Percentiles rank a stretch among this genome's conserved stretches.
Evolutionary conservation across 2,888 invertebrate species (phyloP).

Genomic region (Tortrix viridana): DNA sequence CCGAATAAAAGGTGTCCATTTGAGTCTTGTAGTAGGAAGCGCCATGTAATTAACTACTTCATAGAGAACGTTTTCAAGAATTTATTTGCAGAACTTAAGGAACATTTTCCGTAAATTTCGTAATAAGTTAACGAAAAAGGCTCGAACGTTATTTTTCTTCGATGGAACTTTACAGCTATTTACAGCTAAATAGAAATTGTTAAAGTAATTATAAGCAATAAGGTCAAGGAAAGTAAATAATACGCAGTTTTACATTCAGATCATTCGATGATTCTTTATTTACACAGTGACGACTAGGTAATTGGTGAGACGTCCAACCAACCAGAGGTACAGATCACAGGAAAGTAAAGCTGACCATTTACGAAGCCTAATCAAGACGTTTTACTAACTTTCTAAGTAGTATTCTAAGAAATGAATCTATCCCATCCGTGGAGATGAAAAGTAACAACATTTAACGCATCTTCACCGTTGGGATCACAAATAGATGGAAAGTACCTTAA

Average conservation of each 20-base stretch:
- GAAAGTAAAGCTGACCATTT: constrained; percentile 65
- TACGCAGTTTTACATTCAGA: constrained; percentile 75
- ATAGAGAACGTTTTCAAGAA: constrained; percentile 14
- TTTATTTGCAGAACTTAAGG: constrained; percentile 7
- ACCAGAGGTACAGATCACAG: constrained; percentile 74
- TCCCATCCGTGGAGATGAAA: constrained; percentile 45
- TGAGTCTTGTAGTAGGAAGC: constrained; percentile 10
- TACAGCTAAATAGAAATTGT: too few relatives aligned
- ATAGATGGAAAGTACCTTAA: constrained; percentile 52
- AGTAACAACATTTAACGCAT: constrained; percentile 32
- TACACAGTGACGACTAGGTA: constrained; percentile 69
- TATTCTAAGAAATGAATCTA: constrained; percentile 41
- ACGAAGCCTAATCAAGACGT: constrained; percentile 61
- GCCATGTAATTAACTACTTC: constrained; percentile 18
- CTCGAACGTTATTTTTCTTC: background rate
- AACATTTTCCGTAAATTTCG: background rate
- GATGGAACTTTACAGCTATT: background rate
- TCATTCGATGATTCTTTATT: constrained; percentile 82
- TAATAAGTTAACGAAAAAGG: background rate
- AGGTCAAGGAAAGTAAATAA: constrained; percentile 53
- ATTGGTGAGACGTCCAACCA: constrained; percentile 65
- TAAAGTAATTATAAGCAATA: too few relatives aligned
- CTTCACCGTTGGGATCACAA: constrained; percentile 49
- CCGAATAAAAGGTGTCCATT: constrained; percentile 14
- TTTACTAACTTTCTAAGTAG: constrained; percentile 49